These are phyloP conservation scores for Chloroceryle aenea DNA, from an alignment of 2,113 vertebrate species.

Conservation along the genomic window DNA sequence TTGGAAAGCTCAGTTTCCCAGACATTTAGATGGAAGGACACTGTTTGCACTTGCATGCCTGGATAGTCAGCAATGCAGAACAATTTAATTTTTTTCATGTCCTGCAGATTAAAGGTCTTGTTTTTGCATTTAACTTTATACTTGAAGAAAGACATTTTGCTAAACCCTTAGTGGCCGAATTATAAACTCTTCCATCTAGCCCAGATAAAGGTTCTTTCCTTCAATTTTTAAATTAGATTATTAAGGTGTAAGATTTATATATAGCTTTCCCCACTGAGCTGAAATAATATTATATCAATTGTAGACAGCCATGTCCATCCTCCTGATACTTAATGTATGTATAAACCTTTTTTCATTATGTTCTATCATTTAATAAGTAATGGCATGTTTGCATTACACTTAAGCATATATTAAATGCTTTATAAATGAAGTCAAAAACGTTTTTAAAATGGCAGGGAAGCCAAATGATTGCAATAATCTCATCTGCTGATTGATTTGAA, in stretches of 20 bases:
- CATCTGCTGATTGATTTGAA: slow-evolving; percentile 49
- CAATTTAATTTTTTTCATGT: background rate
- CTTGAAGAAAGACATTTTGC: background rate
- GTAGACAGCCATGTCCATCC: slow-evolving; percentile 12
- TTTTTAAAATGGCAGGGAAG: slow-evolving; percentile 13
- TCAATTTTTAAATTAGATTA: slow-evolving; percentile 18
- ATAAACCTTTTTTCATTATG: background rate
- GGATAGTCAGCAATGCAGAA: background rate
- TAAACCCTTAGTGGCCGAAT: background rate
- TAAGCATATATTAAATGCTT: slow-evolving; percentile 14
- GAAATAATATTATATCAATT: slow-evolving; percentile 25
- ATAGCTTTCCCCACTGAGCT: background rate
- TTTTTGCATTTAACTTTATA: background rate
- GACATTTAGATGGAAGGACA: background rate
- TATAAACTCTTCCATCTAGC: background rate
- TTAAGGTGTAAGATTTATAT: background rate
- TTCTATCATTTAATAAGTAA: slow-evolving; percentile 20
- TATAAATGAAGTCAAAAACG: slow-evolving; percentile 27
- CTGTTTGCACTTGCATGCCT: background rate
- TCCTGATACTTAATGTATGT: background rate
- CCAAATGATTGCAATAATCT: slow-evolving; percentile 37
- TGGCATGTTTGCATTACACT: background rate
- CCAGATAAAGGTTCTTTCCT: background rate
- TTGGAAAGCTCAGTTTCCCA: background rate
- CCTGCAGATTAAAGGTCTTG: background rate